A percentile compares a stretch with the other conserved stretches of the same genome.
Evolutionary conservation across 2,797 vertebrate genomes (phyloP).

Genomic region (Notoglanidium macrostoma): DNA sequence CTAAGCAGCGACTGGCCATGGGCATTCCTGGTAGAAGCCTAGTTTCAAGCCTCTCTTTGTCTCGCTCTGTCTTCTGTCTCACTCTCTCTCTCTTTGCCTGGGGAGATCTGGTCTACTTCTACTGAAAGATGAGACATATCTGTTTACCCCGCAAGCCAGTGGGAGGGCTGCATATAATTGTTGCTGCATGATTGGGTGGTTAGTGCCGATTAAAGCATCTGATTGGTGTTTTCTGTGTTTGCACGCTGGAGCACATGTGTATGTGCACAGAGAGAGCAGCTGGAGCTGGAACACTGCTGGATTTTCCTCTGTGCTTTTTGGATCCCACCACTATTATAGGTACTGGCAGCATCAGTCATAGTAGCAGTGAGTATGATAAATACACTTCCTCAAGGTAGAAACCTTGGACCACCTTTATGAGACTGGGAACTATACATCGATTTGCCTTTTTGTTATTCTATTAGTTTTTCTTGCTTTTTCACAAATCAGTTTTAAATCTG

Average conservation of each 20-base stretch:
- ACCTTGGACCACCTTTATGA: conserved; percentile 38
- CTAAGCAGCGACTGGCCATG: conserved; percentile 71
- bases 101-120: conserved; percentile 59
- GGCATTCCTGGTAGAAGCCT: conserved; percentile 61
- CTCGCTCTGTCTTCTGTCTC: conserved; percentile 43
- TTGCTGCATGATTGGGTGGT: conserved; percentile 42
- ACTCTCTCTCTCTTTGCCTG: conserved; percentile 37
- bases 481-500: neutral
- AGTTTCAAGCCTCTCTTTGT: conserved; percentile 63
- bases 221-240: conserved; percentile 31
- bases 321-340: conserved; percentile 14
- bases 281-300: conserved; percentile 8
- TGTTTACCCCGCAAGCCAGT: conserved; percentile 47
- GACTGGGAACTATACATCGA: conserved; percentile 11
- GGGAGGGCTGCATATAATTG: conserved; percentile 46
- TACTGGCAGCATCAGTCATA: conserved; percentile 40
- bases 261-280: conserved; percentile 22
- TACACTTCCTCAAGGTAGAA: conserved; percentile 32
- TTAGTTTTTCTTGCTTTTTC: too few species aligned
- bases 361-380: conserved; percentile 40
- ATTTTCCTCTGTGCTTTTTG: conserved; percentile 25
- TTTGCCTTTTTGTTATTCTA: conserved; percentile 5
- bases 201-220: conserved; percentile 25
- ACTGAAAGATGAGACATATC: conserved; percentile 56
- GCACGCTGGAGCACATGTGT: conserved; percentile 8